Evolutionary conservation across 1,140 invertebrate genomes (phyloP).

Genomic region (Melitaea cinxia): DNA sequence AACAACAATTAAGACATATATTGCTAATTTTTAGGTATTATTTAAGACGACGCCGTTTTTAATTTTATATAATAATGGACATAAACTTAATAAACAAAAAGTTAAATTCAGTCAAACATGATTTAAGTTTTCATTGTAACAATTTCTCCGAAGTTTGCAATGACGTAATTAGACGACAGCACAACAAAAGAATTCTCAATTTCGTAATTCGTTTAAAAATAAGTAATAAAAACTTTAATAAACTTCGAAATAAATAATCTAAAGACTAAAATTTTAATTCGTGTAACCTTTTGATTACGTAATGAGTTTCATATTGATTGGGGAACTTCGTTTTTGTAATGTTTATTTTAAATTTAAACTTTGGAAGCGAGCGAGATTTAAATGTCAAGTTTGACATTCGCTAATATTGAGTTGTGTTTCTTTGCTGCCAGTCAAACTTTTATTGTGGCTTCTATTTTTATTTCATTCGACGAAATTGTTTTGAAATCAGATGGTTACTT

Average conservation of each 20-base stretch:
- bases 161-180: constrained; percentile 32
- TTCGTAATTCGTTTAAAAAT: constrained; percentile 49
- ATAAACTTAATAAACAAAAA: neutral
- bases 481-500: constrained; percentile 15
- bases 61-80: too few relatives aligned
- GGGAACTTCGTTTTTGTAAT: constrained; percentile 46
- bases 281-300: constrained; percentile 48
- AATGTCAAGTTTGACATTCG: constrained; percentile 39
- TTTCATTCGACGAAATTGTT: constrained; percentile 23
- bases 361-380: constrained; percentile 34
- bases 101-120: neutral
- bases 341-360: constrained; percentile 44
- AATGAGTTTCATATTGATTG: constrained; percentile 48
- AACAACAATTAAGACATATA: too few relatives aligned
- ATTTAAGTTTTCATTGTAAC: constrained; percentile 19
- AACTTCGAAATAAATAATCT: constrained; percentile 43
- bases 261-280: constrained; percentile 51
- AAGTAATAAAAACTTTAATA: constrained; percentile 47
- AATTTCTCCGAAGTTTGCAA: constrained; percentile 23
- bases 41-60: too few relatives aligned
- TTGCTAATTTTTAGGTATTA: too few relatives aligned
- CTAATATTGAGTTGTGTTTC: constrained; percentile 17
- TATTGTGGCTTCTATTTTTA: constrained; percentile 24
- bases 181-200: constrained; percentile 33
- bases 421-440: constrained; percentile 26